phyloP scores from a whole-genome alignment of 1,140 invertebrate genomes.

The Drosophila pallidifrons region DNA sequence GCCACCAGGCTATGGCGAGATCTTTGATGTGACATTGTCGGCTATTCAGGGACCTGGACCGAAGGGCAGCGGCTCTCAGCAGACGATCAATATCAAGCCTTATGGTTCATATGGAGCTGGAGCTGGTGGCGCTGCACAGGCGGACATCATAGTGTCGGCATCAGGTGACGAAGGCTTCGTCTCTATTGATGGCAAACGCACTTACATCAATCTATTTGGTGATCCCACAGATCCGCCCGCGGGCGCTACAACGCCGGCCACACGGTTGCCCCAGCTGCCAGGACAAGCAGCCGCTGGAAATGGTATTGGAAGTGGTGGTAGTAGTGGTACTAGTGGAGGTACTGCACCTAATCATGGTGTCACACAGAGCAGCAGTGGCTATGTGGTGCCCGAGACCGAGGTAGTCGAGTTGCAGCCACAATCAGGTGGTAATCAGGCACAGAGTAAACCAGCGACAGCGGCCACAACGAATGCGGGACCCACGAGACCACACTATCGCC shows the following conservation, averaged over 20 bases:
- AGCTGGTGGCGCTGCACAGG: conserved; percentile 47
- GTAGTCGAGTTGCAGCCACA: conserved; percentile 73
- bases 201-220: conserved; percentile 93
- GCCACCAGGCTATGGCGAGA: conserved; percentile 89
- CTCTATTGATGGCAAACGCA: conserved; percentile 96
- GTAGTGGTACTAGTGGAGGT: conserved; percentile 25
- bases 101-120: conserved; percentile 66
- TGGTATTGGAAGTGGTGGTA: conserved; percentile 11
- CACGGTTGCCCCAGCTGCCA: conserved; percentile 70
- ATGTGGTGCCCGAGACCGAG: conserved; percentile 85
- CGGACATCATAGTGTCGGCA: conserved; percentile 91
- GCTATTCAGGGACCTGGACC: conserved; percentile 92
- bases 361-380: conserved; percentile 85
- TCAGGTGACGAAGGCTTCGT: conserved; percentile 93
- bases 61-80: conserved; percentile 85
- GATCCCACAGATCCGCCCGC: conserved; percentile 86
- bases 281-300: conserved; percentile 33
- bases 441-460: conserved; percentile 23
- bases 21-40: conserved; percentile 95
- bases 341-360: conserved; percentile 61
- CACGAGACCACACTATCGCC: conserved; percentile 86
- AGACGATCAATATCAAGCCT: conserved; percentile 84
- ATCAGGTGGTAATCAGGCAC: conserved; percentile 37
- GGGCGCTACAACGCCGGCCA: conserved; percentile 64
- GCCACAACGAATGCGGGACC: conserved; percentile 79